Evolutionary conservation across 1,140 invertebrate species (phyloP), one percentile per base, ranked within the genome.

Genomic region (Cardiocondyla obscurior): DNA sequence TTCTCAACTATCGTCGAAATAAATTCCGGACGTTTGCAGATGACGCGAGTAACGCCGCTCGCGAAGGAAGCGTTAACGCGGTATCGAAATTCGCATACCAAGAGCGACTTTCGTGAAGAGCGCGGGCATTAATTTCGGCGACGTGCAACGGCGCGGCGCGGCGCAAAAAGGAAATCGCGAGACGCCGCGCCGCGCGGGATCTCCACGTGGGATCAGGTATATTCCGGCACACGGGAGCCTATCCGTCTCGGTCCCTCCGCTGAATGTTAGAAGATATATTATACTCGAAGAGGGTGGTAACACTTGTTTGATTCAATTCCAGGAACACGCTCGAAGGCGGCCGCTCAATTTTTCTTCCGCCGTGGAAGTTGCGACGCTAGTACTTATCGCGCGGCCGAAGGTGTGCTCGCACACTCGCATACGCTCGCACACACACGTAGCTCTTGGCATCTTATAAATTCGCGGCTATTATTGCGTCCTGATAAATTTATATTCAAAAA

Each of bases 251-350:
- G 88, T 89, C 84, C 70, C 90, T 69, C 73, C 58, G 84, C 65
- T 77, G 86, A 88, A 90, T 89, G 83, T 88, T 84, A 70, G 77
- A 88, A 90, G 88, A 91, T 91, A 90, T 91, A 92, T 91, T 91
- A 90, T 86, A 73, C 88, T 83, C 85, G 72, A 65, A 87, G 88
- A 81, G 83, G 88, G 89, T 91, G 88, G 91, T 89, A 91, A 92
- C 91, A 92, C 91, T 92, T 92, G 91, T 92, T 91, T 91, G 91
- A 92, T 92, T 92, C 91, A 91, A 92, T 92, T 92, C 90, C 82
- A 77, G 86, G 90, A 92, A 92, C 82, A 84, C 87, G 89, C 83
- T 85, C 70, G 82, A 84, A 82, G 83, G 84, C 88, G 86, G 81
- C 86, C 60, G 84, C 88, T 90, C 90, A 91, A 91, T 92, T 92